Evolutionary conservation across 2,113 vertebrate species (phyloP).

Genomic region (Psittacula cyanocephala): DNA sequence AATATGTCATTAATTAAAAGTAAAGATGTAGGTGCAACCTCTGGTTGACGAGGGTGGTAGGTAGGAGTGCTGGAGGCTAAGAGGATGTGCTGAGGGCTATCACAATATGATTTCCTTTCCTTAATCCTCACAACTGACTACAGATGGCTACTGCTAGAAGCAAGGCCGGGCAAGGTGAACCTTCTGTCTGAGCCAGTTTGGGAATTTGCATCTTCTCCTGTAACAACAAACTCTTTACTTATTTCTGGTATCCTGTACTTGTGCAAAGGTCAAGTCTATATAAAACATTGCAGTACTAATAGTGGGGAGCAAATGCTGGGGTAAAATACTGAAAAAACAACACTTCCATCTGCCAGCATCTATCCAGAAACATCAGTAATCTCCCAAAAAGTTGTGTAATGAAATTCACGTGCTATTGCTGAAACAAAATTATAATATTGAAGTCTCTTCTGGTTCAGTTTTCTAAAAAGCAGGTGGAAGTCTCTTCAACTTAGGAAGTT

Average conservation of each 20-base stretch:
- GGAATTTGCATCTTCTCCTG: not conserved
- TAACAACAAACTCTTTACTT: not conserved
- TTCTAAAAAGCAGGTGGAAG: not conserved
- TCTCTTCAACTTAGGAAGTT: not conserved
- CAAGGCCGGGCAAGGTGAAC: not conserved
- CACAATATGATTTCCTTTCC: not conserved
- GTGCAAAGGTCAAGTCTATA: not conserved
- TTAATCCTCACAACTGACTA: not conserved
- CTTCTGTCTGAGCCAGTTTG: no score
- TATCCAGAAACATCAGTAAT: not conserved
- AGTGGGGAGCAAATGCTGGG: not conserved
- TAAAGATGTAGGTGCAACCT: not conserved
- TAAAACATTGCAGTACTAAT: not conserved
- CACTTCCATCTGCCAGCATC: not conserved
- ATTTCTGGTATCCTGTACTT: not conserved
- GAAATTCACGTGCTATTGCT: not conserved
- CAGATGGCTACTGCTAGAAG: not conserved
- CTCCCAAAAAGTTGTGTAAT: not conserved
- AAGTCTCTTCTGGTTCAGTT: not conserved
- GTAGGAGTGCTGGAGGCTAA: not conserved
- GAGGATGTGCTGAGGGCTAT: not conserved
- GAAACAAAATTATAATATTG: not conserved
- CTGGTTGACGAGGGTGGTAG: not conserved
- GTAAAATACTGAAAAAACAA: not conserved
- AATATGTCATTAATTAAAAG: not conserved